phyloP scores from a whole-genome alignment of 2,113 vertebrate species.

The Boleophthalmus pectinirostris region DNA sequence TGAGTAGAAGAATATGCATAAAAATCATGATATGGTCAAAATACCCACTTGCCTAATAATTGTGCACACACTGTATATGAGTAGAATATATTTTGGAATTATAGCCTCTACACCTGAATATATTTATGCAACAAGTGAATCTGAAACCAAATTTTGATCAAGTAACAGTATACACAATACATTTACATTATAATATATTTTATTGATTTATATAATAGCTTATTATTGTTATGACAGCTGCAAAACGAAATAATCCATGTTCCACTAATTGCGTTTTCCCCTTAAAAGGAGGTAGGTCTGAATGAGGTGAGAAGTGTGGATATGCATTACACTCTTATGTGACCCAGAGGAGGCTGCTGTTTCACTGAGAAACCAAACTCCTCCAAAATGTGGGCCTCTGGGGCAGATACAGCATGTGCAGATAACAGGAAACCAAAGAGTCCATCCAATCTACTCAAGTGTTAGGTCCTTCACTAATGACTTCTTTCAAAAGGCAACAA shows the following conservation, averaged over 20 bases:
- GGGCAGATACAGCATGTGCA: conserved; percentile 23
- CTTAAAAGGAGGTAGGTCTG: background rate
- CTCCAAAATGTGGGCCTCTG: conserved; percentile 38
- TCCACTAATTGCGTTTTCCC: background rate
- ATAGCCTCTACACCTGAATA: too few relatives aligned
- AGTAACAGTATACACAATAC: too few relatives aligned
- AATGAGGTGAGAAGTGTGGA: conserved; percentile 26
- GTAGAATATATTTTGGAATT: too few relatives aligned
- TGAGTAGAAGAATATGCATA: too few relatives aligned
- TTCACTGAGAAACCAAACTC: conserved; percentile 68
- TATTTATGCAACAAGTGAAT: too few relatives aligned
- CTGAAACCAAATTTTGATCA: too few relatives aligned
- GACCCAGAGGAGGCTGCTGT: conserved; percentile 49
- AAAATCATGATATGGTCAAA: too few relatives aligned
- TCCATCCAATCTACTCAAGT: conserved; percentile 42
- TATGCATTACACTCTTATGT: conserved; percentile 20
- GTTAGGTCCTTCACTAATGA: conserved; percentile 16
- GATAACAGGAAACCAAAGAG: conserved; percentile 50
- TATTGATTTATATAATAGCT: too few relatives aligned
- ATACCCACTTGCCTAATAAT: too few relatives aligned
- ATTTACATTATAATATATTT: too few relatives aligned
- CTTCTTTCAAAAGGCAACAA: conserved; percentile 1
- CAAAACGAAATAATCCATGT: background rate
- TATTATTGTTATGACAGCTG: background rate
- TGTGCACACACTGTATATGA: too few relatives aligned